Evolutionary conservation across 2,888 invertebrate genomes (phyloP).

Genomic region (Dastarcus helophoroides): DNA sequence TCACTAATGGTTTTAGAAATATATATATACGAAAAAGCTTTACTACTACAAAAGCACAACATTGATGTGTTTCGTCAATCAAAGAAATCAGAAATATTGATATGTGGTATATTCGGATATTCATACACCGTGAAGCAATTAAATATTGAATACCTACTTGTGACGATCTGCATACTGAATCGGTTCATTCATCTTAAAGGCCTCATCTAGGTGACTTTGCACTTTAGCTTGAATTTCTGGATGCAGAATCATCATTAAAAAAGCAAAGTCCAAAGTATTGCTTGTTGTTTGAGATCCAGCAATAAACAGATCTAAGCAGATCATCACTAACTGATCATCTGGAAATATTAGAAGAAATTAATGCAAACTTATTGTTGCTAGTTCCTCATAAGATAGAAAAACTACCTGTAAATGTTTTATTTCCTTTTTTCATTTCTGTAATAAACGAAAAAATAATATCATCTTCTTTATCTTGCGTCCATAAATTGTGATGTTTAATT

Average conservation of each 20-base stretch:
- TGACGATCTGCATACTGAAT: constrained; percentile 38
- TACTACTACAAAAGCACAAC: too few species aligned
- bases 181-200: constrained; percentile 34
- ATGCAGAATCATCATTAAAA: constrained; percentile 47
- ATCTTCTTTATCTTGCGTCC: constrained; percentile 36
- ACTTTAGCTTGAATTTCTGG: constrained; percentile 47
- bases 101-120: too few species aligned
- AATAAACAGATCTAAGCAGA: constrained; percentile 55
- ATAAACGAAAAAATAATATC: constrained; percentile 56
- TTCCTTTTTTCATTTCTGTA: constrained; percentile 42
- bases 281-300: constrained; percentile 56
- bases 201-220: constrained; percentile 42
- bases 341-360: constrained; percentile 27
- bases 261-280: constrained; percentile 47
- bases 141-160: constrained; percentile 37
- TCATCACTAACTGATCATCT: constrained; percentile 53
- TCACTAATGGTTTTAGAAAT: too few species aligned
- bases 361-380: background rate
- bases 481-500: constrained; percentile 41
- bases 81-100: too few species aligned
- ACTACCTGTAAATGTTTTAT: constrained; percentile 38
- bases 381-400: constrained; percentile 1
- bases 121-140: too few species aligned
- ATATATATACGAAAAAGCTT: too few species aligned
- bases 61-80: too few species aligned